Evolutionary conservation across 30 jellyfish, hydroid and myxozoan genomes (phyloP), one percentile per base, ranked within the genome.

Genomic region (Hydractinia echinata): DNA sequence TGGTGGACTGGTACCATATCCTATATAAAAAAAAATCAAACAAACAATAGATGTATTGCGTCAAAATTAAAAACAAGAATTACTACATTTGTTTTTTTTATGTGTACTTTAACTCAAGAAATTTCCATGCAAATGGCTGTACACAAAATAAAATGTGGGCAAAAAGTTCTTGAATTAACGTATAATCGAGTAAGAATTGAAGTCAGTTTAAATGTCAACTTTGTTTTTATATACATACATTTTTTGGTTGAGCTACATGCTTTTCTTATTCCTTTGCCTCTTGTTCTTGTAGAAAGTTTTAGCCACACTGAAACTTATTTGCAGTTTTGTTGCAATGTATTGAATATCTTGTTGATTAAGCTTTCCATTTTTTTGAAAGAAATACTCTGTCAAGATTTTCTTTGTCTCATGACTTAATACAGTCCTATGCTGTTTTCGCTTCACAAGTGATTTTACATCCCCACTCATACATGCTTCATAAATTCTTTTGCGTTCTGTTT

Each of bases 1-100:
- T 18, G 99, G 99, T 10, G 99, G 99, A 71, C 97, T 94, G 54
- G 99, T 94, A 8, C 99, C 99, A 81, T 76, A 87, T 61, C 85
- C 99, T 93, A 82, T 20, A 50, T 11, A 55, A 18, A 55, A 61
- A 64, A 60, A 78, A 64, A 51, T 64, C 4, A 6, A 64, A 9
- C 7, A 51, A 51, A 64, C 0, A n/a, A 9, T n/a, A 64, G 74
- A 13, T 64, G 74, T 6, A 30, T 30, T 30, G 1, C 44, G n/a
- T n/a, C n/a, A n/a, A 30, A 30, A 30, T 30, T 30, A 30, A 30
- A 30, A 30, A 30, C 2, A 30, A 30, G 44, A 30, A 30, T 2
- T 2, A 30, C 44, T n/a, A n/a, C n/a, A n/a, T n/a, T n/a, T n/a
- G n/a, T n/a, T n/a, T n/a, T n/a, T n/a, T n/a, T n/a, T n/a, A n/a